phyloP scores from a whole-genome alignment of 2,888 invertebrate genomes.

The Troides aeacus region DNA sequence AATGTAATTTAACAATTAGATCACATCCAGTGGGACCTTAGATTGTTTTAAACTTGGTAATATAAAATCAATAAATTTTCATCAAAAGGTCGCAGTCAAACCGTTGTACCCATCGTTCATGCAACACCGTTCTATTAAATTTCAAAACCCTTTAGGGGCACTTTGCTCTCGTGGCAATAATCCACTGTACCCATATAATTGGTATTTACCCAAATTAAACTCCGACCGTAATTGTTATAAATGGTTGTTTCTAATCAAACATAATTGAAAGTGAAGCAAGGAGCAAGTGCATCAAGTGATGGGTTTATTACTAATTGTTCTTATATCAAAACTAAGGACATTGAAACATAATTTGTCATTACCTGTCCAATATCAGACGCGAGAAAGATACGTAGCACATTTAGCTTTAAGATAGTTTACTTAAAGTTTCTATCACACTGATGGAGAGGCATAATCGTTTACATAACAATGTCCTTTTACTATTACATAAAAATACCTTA shows the following conservation, averaged over 20 bases:
- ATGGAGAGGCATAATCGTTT: too few species aligned
- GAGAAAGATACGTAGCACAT: too few species aligned
- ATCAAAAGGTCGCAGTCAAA: constrained; percentile 52
- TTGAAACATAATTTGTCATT: neutral
- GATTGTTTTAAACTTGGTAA: constrained; percentile 21
- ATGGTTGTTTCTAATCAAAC: constrained; percentile 74
- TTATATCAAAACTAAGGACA: constrained; percentile 39
- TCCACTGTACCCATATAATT: constrained; percentile 70
- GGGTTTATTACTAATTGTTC: constrained; percentile 43
- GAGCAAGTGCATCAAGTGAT: constrained; percentile 34
- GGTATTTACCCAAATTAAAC: constrained; percentile 76
- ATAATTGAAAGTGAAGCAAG: constrained; percentile 61
- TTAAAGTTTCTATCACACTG: too few species aligned
- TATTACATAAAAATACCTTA: too few species aligned
- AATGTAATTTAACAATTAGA: neutral
- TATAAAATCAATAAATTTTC: constrained; percentile 54
- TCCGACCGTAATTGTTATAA: constrained; percentile 73
- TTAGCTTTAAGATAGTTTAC: too few species aligned
- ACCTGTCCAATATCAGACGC: neutral
- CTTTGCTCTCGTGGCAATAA: constrained; percentile 52
- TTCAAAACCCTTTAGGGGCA: constrained; percentile 62
- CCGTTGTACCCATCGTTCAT: constrained; percentile 44
- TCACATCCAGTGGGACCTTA: neutral
- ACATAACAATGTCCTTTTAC: too few species aligned
- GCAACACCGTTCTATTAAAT: constrained; percentile 59